phyloP scores from a whole-genome alignment of 2,113 vertebrate species.

The Paraplagusia blochii region DNA sequence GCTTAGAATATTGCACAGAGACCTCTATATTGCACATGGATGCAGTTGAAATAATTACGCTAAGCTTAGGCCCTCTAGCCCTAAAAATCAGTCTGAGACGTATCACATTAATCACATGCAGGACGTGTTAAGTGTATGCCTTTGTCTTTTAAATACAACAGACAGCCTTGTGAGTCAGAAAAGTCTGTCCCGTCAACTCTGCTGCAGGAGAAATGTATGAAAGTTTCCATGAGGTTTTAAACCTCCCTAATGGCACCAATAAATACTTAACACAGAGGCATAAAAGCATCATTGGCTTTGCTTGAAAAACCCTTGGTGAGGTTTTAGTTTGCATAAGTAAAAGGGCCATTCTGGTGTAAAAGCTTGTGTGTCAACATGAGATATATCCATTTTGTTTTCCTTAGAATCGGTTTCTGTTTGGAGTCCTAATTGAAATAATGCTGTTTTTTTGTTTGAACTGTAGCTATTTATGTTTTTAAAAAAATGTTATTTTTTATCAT shows the following conservation, averaged over 20 bases:
- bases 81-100: no score
- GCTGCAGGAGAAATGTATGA: conserved; percentile 30
- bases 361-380: not conserved
- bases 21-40: no score
- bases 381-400: not conserved
- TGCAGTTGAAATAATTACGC: no score
- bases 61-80: no score
- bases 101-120: no score
- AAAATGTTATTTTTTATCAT: not conserved
- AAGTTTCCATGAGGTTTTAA: conserved; percentile 49
- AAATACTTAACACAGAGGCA: conserved; percentile 46
- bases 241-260: conserved; percentile 33
- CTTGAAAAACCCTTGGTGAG: conserved; percentile 22
- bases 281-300: conserved; percentile 46
- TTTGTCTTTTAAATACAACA: conserved; percentile 34
- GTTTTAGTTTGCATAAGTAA: conserved; percentile 3
- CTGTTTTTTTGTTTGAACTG: not conserved
- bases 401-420: not conserved
- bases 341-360: not conserved
- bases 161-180: conserved; percentile 46
- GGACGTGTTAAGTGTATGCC: no score
- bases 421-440: not conserved
- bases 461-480: not conserved
- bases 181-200: conserved; percentile 37
- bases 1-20: no score